Base-by-base conservation (phyloP, 2,888 invertebrate genomes). In the Anthrax anthrax region DNA sequence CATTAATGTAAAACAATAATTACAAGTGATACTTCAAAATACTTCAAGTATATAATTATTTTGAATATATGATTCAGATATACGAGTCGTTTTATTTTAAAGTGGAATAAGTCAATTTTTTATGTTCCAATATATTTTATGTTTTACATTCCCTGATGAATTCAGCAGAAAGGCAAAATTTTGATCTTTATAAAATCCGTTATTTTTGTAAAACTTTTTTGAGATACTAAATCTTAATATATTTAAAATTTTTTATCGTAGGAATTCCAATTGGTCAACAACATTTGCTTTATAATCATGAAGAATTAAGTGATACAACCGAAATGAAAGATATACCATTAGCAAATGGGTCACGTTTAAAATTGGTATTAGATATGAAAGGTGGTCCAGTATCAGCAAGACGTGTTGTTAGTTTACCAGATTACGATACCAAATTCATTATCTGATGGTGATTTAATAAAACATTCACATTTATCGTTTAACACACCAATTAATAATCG, bases 321-420 rank as follows among this genome's bases (percentile, higher is more conserved):
- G 72, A 74, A 29, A 69, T 81, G 38, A 69, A 72, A 47, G 77
- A 78, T 60, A 76, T 75, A 52, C 75, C 77, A 49, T 75, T 86
- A 51, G 70, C 72, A 42, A 77, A 77, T 59, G 84, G 84, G 37
- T 78, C 83, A 37, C 77, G 77, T 9, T 70, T 87, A 44, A 78
- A 80, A 56, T 72, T 86, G 38, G 83, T 85, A 56, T 69, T 84
- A 32, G 79, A 81, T 50, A 79, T 86, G 75, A 74, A 81, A 48
- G 85, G 84, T 17, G 86, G 85, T 5, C 85, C 85, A 1, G 80
- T 86, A 54, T 80, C 82, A 56, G 82, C 83, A 37, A 72, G 83
- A 47, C 72, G 84, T 32, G 50, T 54, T 32, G 52, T 54, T 39
- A 53, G 51, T 43, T 41, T 55, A 40, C 54, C 54, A 18, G 56